These are phyloP conservation scores for Gobiocypris rarus DNA, from an alignment of 2,113 vertebrate species.

Conservation along the genomic window DNA sequence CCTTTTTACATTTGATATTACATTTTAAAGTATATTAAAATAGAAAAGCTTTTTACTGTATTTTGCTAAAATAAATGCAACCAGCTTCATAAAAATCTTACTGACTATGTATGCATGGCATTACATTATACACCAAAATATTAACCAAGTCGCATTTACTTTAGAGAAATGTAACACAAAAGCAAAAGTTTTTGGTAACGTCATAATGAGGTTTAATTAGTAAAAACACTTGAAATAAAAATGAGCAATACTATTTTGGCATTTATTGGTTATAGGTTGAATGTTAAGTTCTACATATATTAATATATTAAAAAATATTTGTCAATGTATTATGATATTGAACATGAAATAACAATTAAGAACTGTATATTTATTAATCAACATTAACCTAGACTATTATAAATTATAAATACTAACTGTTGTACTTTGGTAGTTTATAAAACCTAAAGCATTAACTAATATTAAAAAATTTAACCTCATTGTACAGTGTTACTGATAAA, in stretches of 20 bases:
- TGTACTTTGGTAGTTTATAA: background rate
- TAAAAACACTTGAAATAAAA: background rate
- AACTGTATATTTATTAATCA: background rate
- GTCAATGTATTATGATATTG: background rate
- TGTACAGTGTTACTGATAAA: background rate
- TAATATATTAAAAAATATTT: background rate
- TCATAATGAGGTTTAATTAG: background rate
- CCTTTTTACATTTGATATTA: background rate
- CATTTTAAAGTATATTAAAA: background rate
- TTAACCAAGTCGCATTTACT: background rate
- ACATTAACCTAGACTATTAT: background rate
- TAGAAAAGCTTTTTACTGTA: background rate
- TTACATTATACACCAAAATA: background rate
- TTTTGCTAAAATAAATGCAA: background rate
- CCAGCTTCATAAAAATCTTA: background rate
- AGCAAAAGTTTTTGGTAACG: background rate
- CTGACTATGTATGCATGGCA: background rate
- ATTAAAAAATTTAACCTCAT: background rate
- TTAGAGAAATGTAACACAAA: background rate
- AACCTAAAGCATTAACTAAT: background rate
- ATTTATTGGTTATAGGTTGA: background rate
- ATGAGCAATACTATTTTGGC: background rate
- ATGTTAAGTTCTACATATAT: background rate
- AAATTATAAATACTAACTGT: background rate
- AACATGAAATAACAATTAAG: background rate